Evolutionary conservation across 2,797 vertebrate genomes (phyloP), one percentile per base, ranked within the genome.

Genomic region (Vespertilio murinus): DNA sequence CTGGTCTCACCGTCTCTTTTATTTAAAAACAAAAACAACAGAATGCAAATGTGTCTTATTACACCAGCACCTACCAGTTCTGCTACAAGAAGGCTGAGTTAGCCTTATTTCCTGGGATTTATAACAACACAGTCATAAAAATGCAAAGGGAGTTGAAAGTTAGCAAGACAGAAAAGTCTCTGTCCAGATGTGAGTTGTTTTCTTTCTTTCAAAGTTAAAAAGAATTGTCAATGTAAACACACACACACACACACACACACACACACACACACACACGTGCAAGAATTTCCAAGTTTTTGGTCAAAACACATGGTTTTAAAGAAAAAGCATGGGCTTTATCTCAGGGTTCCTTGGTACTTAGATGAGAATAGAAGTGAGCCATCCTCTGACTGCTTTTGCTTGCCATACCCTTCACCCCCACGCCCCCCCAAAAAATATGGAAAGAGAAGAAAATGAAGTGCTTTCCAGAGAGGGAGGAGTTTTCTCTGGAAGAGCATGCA

Each of bases 1-100:
- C 61, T 79, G 28, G 74, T 94, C 49, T 97, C 96, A 94, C 33
- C 65, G 97, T 94, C 94, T 78, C 54, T 93, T 97, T 97, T 96
- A 96, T 93, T 96, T 22, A 96, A 96, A 96, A 40, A 38, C 18
- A 61, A 42, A 25, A 64, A 65, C 35, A 47, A 86, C 35, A 45
- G 95, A 95, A 85, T 84, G 87, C 47, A 95, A 96, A 97, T 88
- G 25, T 45, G 86, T 94, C 90, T 95, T 96, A 74, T 84, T 95
- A 92, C 28, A 5, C 33, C 8, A 35, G 54, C 40, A 88, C 35
- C 87, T 94, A 83, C 33, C 52, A 88, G 11, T 30, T 92, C 71
- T 45, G 18, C 35, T 84, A 8, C 2, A n/a, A 33, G 52, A 71
- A 90, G 70, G 23, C 28, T 77, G 47, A 28, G 42, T 81, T 86